phyloP scores from a whole-genome alignment of 2,113 vertebrate species.

The Fukomys damarensis region DNA sequence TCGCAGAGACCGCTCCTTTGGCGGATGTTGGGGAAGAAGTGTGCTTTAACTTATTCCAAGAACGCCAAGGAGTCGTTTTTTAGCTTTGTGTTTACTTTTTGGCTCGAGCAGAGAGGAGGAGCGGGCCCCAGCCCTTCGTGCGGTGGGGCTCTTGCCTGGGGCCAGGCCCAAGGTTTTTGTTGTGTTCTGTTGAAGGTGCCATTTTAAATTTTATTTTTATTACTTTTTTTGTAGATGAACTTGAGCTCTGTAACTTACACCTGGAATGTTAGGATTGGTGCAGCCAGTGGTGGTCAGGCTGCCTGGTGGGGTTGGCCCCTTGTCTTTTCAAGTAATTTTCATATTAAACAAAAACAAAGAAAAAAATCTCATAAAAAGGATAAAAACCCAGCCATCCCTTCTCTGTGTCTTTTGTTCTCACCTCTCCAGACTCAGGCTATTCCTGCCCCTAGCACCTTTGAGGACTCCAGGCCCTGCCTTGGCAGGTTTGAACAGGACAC shows the following conservation, averaged over 20 bases:
- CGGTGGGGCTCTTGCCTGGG: slow-evolving; percentile 76
- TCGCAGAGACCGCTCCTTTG: slow-evolving; percentile 86
- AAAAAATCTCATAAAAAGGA: slow-evolving; percentile 77
- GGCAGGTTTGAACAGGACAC: background rate
- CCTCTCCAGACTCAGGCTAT: rapidly evolving
- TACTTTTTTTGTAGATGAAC: slow-evolving; percentile 89
- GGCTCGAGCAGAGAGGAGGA: slow-evolving; percentile 82
- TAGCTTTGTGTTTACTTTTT: slow-evolving; percentile 87
- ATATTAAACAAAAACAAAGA: slow-evolving; percentile 81
- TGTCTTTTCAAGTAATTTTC: slow-evolving; percentile 85
- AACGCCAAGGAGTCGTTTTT: slow-evolving; percentile 83
- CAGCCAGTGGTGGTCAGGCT: slow-evolving; percentile 80
- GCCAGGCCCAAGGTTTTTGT: slow-evolving; percentile 81
- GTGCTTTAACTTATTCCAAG: slow-evolving; percentile 93
- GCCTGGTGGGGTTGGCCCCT: slow-evolving; percentile 84
- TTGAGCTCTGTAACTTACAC: slow-evolving; percentile 85
- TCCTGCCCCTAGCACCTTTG: background rate
- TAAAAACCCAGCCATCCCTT: slow-evolving; percentile 12
- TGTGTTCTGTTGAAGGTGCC: slow-evolving; percentile 88
- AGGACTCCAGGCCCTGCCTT: background rate
- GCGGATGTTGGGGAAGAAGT: slow-evolving; percentile 84
- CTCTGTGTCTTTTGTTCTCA: background rate
- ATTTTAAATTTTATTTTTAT: slow-evolving; percentile 90
- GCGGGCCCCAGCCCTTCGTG: slow-evolving; percentile 61
- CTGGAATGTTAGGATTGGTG: slow-evolving; percentile 84